phyloP scores from a whole-genome alignment of 2,797 vertebrate genomes.

The Enteromius trimaculatus region DNA sequence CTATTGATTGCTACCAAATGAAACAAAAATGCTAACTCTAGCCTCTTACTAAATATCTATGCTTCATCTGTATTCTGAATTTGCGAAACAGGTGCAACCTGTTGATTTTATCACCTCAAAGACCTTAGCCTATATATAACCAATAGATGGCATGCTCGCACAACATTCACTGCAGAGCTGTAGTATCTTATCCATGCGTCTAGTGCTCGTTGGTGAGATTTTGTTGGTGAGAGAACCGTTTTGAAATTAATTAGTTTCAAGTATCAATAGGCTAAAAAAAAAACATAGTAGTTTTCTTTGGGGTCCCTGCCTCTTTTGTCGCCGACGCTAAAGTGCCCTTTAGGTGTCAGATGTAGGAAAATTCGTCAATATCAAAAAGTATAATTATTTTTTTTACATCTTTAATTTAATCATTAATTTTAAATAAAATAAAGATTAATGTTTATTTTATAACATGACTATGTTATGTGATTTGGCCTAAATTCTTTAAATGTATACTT shows the following conservation, averaged over 20 bases:
- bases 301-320: background rate
- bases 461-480: background rate
- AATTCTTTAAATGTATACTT: background rate
- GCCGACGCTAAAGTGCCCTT: background rate
- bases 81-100: background rate
- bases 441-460: background rate
- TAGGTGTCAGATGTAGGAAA: background rate
- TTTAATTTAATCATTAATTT: background rate
- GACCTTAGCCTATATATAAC: conserved; percentile 53
- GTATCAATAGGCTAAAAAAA: too few relatives aligned
- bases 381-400: background rate
- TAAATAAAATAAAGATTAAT: background rate
- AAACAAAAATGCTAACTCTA: too few relatives aligned
- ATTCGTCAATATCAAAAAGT: background rate
- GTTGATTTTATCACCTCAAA: conserved; percentile 48
- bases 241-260: background rate
- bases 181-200: background rate
- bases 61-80: background rate
- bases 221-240: background rate
- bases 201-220: background rate
- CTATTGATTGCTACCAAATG: background rate
- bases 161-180: conserved; percentile 14
- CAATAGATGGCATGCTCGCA: conserved; percentile 73
- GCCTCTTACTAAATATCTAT: background rate
- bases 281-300: background rate